These are phyloP conservation scores for Pristionchus exspectatus DNA, from an alignment of 2,888 invertebrate species.

Conservation along the genomic window DNA sequence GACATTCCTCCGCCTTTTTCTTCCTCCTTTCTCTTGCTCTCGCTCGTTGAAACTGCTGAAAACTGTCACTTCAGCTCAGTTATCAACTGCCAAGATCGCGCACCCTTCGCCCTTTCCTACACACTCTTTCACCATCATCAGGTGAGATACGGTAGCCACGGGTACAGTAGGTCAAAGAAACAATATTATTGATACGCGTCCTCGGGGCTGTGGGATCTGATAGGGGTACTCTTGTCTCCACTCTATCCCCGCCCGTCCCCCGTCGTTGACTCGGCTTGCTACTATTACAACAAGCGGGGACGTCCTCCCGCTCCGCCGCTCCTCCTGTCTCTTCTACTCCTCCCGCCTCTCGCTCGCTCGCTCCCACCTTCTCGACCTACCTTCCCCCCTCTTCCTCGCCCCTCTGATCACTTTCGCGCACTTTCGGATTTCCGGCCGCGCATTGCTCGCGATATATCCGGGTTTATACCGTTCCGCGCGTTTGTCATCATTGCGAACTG, in stretches of 20 bases:
- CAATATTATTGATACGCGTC: background rate
- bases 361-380: background rate
- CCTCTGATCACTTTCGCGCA: slow-evolving; percentile 34
- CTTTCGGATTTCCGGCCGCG: slow-evolving; percentile 17
- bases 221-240: background rate
- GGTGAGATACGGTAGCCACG: background rate
- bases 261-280: slow-evolving; percentile 42
- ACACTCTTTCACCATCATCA: background rate
- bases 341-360: background rate
- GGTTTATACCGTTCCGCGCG: background rate
- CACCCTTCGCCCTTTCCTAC: background rate
- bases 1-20: slow-evolving; percentile 2
- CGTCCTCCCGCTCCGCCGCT: background rate
- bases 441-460: background rate
- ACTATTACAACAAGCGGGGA: slow-evolving; percentile 48
- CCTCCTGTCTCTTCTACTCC: background rate
- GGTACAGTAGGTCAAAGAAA: background rate
- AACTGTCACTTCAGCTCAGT: slow-evolving; percentile 38
- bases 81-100: background rate
- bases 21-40: background rate
- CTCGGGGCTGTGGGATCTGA: background rate
- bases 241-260: background rate
- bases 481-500: background rate
- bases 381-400: background rate
- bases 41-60: slow-evolving; percentile 12